phyloP scores from a whole-genome alignment of 2,113 vertebrate genomes.

The Morone chrysops region DNA sequence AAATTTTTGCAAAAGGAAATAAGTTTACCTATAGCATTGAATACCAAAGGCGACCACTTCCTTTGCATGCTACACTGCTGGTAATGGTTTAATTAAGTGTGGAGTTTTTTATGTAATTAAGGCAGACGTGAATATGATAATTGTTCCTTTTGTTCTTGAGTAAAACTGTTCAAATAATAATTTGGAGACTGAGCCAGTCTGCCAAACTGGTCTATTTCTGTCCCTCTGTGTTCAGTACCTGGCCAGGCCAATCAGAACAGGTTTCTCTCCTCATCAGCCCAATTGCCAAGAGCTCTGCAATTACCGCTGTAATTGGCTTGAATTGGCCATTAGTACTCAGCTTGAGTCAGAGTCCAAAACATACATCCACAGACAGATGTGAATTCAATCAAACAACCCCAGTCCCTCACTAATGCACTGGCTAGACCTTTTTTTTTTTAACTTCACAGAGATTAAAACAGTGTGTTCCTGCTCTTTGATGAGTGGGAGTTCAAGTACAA shows the following conservation, averaged over 20 bases:
- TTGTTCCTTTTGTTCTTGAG: background rate
- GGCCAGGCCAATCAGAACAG: constrained; percentile 40
- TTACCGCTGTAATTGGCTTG: constrained; percentile 59
- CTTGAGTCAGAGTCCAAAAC: constrained; percentile 46
- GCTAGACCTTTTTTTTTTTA: background rate
- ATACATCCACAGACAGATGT: constrained; percentile 48
- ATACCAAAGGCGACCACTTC: background rate
- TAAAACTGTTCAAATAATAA: constrained; percentile 7
- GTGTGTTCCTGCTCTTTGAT: background rate
- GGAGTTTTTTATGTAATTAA: background rate
- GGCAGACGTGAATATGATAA: background rate
- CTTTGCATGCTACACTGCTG: background rate
- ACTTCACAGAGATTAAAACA: background rate
- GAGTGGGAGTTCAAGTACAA: background rate
- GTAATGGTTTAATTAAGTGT: background rate
- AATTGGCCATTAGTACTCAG: constrained; percentile 61
- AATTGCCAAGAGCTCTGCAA: constrained; percentile 61
- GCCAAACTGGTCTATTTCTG: constrained; percentile 41
- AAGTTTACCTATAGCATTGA: background rate
- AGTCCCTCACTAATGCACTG: constrained; percentile 16
- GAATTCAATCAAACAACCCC: constrained; percentile 38
- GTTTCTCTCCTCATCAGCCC: constrained; percentile 41
- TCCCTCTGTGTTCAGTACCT: constrained; percentile 40
- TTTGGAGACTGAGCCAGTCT: constrained; percentile 6
- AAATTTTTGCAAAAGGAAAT: background rate